phyloP scores from a whole-genome alignment of 2,113 vertebrate genomes.

The Copsychus sechellarum region DNA sequence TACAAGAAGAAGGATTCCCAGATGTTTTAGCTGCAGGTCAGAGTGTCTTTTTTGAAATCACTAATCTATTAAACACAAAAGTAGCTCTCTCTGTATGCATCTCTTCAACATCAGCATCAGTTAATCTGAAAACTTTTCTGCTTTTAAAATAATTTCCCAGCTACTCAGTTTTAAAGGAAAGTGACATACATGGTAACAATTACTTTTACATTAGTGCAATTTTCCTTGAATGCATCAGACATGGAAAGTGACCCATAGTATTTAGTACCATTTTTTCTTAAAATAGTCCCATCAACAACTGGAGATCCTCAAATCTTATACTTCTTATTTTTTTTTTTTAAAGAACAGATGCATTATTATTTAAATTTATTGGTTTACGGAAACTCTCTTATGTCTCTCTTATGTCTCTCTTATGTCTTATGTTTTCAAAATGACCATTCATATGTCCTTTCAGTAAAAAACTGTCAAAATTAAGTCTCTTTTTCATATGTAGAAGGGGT shows the following conservation, averaged over 20 bases:
- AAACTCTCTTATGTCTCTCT: neutral
- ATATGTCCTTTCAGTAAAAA: neutral
- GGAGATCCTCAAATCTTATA: neutral
- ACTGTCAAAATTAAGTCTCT: neutral
- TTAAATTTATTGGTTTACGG: neutral
- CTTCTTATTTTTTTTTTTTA: neutral
- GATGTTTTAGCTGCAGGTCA: conserved; percentile 13
- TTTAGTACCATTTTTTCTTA: neutral
- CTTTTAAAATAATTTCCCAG: neutral
- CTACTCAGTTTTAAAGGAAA: neutral
- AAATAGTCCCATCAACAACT: neutral
- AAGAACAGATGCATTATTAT: neutral
- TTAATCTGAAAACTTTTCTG: neutral
- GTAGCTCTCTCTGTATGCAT: neutral
- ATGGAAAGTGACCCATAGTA: neutral
- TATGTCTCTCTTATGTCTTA: neutral
- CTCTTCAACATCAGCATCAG: neutral
- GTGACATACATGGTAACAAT: neutral
- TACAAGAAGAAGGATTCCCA: neutral
- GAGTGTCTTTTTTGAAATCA: neutral
- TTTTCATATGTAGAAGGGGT: neutral
- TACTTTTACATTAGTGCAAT: neutral
- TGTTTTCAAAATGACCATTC: neutral
- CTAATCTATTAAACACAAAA: neutral
- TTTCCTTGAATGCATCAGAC: neutral